phyloP scores from a whole-genome alignment of 2,113 vertebrate genomes.

The Corydoras maculifer region DNA sequence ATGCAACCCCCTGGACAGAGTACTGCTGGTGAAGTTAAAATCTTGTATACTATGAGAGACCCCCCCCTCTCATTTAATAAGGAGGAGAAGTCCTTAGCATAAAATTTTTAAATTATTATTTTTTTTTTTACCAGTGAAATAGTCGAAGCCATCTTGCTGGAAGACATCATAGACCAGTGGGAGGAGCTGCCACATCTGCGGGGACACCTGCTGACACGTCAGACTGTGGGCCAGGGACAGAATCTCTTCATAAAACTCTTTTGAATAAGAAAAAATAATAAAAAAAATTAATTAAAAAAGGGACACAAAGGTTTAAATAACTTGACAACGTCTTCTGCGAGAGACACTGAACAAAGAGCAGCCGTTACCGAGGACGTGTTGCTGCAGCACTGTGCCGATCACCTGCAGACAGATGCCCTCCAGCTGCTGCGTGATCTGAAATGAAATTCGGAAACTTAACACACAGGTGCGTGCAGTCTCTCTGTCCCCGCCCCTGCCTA shows the following conservation, averaged over 20 bases:
- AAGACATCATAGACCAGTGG: slow-evolving; percentile 96
- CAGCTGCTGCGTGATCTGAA: slow-evolving; percentile 93
- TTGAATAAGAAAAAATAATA: slow-evolving; percentile 46
- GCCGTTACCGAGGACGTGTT: slow-evolving; percentile 87
- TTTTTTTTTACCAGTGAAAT: slow-evolving; percentile 67
- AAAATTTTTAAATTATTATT: too few relatives aligned
- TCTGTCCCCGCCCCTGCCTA: too few relatives aligned
- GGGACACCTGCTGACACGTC: slow-evolving; percentile 96
- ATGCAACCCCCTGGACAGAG: too few relatives aligned
- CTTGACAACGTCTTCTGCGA: too few relatives aligned
- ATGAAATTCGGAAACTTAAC: not conserved
- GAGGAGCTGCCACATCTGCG: slow-evolving; percentile 98
- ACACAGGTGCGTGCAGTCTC: not conserved
- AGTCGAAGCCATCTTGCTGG: slow-evolving; percentile 98
- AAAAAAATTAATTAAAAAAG: not conserved
- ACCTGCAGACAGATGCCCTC: slow-evolving; percentile 99
- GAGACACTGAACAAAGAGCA: too few relatives aligned
- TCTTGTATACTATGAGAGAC: too few relatives aligned
- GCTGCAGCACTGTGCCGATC: slow-evolving; percentile 94
- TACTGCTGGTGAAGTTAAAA: too few relatives aligned
- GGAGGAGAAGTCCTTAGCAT: too few relatives aligned
- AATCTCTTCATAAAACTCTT: slow-evolving; percentile 96
- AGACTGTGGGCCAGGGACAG: slow-evolving; percentile 95
- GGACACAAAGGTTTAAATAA: too few relatives aligned
- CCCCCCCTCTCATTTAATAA: too few relatives aligned